Evolutionary conservation across 2,797 vertebrate genomes (phyloP).

Genomic region (Bovichtus variegatus): DNA sequence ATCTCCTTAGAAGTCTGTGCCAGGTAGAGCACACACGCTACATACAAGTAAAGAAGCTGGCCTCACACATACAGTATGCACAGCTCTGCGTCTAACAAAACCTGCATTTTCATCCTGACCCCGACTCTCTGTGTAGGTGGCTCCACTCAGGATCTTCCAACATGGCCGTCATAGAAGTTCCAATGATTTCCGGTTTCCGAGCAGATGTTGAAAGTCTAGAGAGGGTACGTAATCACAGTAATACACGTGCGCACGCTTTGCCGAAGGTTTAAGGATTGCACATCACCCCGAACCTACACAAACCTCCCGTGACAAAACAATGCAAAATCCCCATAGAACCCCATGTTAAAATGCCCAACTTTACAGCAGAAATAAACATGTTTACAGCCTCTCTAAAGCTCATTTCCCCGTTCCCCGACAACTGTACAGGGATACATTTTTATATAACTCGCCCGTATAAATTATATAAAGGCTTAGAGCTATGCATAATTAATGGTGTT

Average conservation of each 20-base stretch:
- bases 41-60: not conserved
- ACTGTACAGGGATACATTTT: no score
- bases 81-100: slow-evolving; percentile 1
- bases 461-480: no score
- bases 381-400: no score
- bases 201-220: slow-evolving; percentile 92
- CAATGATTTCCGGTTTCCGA: slow-evolving; percentile 92
- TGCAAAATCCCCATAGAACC: no score
- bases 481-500: no score
- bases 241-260: slow-evolving; percentile 12
- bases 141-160: slow-evolving; percentile 95
- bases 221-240: slow-evolving; percentile 82
- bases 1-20: slow-evolving; percentile 92
- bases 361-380: no score
- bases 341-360: no score
- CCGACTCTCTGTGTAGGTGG: slow-evolving; percentile 84
- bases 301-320: no score
- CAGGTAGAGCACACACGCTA: slow-evolving; percentile 78
- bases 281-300: not conserved
- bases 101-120: not conserved
- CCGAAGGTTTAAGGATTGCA: slow-evolving; percentile 5
- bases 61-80: not conserved
- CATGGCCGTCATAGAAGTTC: slow-evolving; percentile 94
- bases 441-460: no score
- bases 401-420: no score